phyloP scores from a whole-genome alignment of 2,888 invertebrate species.

The Anticlea derivata region DNA sequence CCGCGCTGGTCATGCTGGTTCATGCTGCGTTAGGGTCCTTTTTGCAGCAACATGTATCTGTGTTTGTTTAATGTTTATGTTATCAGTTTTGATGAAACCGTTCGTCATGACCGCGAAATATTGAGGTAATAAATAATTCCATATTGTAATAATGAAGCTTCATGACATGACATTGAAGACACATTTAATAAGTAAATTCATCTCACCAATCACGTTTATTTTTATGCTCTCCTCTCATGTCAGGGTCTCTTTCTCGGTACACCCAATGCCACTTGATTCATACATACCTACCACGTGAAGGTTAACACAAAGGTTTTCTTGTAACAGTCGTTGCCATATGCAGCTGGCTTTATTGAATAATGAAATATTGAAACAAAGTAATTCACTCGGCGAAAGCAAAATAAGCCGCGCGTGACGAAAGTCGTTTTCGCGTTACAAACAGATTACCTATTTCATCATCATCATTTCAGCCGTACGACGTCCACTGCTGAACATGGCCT shows the following conservation, averaged over 20 bases:
- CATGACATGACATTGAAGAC: not conserved
- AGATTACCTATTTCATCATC: too few species aligned
- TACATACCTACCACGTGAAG: slow-evolving; percentile 26
- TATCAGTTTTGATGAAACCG: too few species aligned
- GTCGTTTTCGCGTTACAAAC: not conserved
- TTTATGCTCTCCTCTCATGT: slow-evolving; percentile 50
- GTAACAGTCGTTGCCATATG: slow-evolving; percentile 1
- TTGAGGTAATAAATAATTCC: too few species aligned
- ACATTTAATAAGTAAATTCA: slow-evolving; percentile 13
- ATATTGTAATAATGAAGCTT: not conserved
- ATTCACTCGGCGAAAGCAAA: slow-evolving; percentile 25
- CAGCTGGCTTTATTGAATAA: slow-evolving; percentile 2
- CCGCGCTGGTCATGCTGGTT: too few species aligned
- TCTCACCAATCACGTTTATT: slow-evolving; percentile 31
- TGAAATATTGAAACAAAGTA: slow-evolving; percentile 8
- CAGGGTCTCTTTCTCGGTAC: slow-evolving; percentile 56
- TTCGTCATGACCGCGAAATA: too few species aligned
- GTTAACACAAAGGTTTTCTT: slow-evolving; percentile 23
- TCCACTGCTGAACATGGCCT: too few species aligned
- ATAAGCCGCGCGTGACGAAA: slow-evolving; percentile 26
- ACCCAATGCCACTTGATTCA: slow-evolving; percentile 55
- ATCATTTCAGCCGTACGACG: too few species aligned
- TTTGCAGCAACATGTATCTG: too few species aligned
- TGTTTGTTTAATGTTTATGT: too few species aligned
- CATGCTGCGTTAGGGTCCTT: too few species aligned